Evolutionary conservation across 2,797 vertebrate genomes (phyloP).

Genomic region (Crenuchus spilurus): DNA sequence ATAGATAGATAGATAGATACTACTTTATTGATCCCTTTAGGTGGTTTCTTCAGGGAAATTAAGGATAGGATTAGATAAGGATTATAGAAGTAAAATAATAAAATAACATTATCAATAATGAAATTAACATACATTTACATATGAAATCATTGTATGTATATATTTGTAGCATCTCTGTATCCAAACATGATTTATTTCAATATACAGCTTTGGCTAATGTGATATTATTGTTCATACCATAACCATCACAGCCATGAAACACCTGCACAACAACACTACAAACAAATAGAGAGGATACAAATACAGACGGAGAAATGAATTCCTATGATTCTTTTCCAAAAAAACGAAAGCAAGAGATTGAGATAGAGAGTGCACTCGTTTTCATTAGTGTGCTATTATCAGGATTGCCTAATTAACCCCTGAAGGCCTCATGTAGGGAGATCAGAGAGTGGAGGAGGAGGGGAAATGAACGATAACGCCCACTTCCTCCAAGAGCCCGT

Average conservation of each 20-base stretch:
- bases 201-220: background rate
- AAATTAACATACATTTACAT: too few relatives aligned
- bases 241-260: background rate
- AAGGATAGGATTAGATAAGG: too few relatives aligned
- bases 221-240: background rate
- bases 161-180: background rate
- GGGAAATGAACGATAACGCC: conserved; percentile 49
- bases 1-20: too few relatives aligned
- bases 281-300: conserved; percentile 1
- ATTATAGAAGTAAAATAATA: too few relatives aligned
- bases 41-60: too few relatives aligned
- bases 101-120: too few relatives aligned
- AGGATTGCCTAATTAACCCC: conserved; percentile 81
- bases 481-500: conserved; percentile 52
- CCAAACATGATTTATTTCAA: conserved; percentile 14
- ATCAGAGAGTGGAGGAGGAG: conserved; percentile 68
- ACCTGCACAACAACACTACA: background rate
- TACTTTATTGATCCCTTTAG: too few relatives aligned
- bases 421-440: conserved; percentile 71
- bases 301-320: background rate
- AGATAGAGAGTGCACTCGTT: conserved; percentile 69
- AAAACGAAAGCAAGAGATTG: conserved; percentile 35
- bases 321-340: conserved; percentile 30
- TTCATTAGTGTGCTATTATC: conserved; percentile 81
- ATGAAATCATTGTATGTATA: too few relatives aligned